Conservation (phyloP, 2,797 vertebrate genomes). For the Podarcis lilfordi region DNA sequence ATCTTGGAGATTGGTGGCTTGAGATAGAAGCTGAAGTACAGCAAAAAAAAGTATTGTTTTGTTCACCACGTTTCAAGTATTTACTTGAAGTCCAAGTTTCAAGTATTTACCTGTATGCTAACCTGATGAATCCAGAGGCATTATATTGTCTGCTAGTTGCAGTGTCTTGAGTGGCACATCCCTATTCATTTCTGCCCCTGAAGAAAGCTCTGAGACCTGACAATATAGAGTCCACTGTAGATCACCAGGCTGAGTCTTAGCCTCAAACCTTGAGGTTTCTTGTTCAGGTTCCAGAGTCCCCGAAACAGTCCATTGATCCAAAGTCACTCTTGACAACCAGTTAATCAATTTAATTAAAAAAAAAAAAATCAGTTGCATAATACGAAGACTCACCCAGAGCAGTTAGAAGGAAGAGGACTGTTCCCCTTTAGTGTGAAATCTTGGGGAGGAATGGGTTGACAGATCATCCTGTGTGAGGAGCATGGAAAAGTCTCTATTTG, state of each 20-base stretch:
- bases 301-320: neutral
- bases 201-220: neutral
- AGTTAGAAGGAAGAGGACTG: neutral
- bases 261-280: neutral
- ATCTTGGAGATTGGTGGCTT: neutral
- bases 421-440: neutral
- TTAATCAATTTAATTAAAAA: neutral
- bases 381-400: neutral
- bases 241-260: neutral
- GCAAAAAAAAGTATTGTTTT: neutral
- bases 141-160: too few relatives aligned
- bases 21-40: neutral
- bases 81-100: neutral
- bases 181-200: neutral
- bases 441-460: too few relatives aligned
- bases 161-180: neutral
- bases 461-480: neutral
- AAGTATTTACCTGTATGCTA: neutral
- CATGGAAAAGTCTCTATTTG: neutral
- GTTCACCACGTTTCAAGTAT: neutral
- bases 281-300: neutral
- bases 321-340: neutral
- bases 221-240: neutral
- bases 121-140: too few relatives aligned
- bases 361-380: neutral